phyloP scores from a whole-genome alignment of 2,797 vertebrate genomes.

The Falco naumanni region DNA sequence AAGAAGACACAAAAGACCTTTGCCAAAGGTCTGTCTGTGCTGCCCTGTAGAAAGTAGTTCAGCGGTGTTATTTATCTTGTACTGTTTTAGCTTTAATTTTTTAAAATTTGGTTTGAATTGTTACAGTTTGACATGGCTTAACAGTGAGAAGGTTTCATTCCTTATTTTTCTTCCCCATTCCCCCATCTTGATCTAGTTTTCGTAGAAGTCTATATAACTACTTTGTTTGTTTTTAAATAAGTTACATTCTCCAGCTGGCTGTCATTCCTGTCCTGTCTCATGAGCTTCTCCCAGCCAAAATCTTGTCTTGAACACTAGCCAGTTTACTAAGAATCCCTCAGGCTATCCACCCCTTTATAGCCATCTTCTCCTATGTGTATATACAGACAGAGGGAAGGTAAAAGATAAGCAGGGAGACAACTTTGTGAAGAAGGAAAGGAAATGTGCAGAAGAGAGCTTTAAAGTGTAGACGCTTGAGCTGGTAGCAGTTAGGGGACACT shows the following conservation, averaged over 20 bases:
- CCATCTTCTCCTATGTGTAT: neutral
- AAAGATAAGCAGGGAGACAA: neutral
- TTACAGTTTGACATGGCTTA: neutral
- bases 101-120: neutral
- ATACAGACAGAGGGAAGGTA: neutral
- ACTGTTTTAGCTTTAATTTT: neutral
- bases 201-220: neutral
- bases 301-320: neutral
- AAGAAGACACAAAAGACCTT: neutral
- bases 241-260: neutral
- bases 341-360: neutral
- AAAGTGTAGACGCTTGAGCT: neutral
- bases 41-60: neutral
- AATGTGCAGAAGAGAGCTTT: neutral
- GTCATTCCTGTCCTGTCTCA: neutral
- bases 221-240: neutral
- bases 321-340: neutral
- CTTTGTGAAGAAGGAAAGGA: neutral
- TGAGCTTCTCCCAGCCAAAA: neutral
- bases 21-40: neutral
- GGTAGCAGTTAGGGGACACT: neutral
- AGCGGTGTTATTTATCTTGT: neutral
- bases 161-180: neutral
- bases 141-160: neutral
- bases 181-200: neutral